These are phyloP conservation scores for Tortricodes alternella DNA, from an alignment of 2,888 invertebrate species.

Conservation along the genomic window DNA sequence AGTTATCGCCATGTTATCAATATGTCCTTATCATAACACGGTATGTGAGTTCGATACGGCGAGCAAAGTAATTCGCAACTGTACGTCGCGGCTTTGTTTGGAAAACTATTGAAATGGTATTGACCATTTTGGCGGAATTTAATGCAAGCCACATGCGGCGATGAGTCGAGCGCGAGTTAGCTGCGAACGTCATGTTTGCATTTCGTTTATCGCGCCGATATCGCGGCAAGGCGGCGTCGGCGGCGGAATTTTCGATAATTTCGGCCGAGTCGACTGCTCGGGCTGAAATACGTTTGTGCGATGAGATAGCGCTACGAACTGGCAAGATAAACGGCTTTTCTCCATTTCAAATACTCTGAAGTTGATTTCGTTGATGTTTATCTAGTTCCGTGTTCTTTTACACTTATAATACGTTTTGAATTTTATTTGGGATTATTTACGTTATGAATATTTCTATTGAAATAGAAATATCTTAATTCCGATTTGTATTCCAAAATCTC, in stretches of 20 bases:
- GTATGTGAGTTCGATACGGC: constrained; percentile 9
- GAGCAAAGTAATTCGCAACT: constrained; percentile 13
- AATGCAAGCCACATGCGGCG: constrained; percentile 22
- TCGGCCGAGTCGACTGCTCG: constrained; percentile 44
- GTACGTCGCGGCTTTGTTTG: constrained; percentile 16
- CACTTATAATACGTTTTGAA: constrained; percentile 2
- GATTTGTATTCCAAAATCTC: too few species aligned
- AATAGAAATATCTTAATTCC: too few species aligned
- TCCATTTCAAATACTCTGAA: constrained; percentile 26
- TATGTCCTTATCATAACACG: constrained; percentile 11
- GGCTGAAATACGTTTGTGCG: constrained; percentile 39
- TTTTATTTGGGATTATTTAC: background rate
- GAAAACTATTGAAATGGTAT: constrained; percentile 23
- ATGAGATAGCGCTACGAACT: constrained; percentile 43
- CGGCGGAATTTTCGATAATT: constrained; percentile 63
- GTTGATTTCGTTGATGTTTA: constrained; percentile 28
- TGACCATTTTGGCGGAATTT: constrained; percentile 18
- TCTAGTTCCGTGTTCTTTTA: constrained; percentile 19
- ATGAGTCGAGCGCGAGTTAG: constrained; percentile 24
- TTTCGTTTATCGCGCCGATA: constrained; percentile 59
- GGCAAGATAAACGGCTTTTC: constrained; percentile 44
- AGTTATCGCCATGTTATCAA: constrained; percentile 16
- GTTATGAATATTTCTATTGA: too few species aligned
- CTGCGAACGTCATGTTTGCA: constrained; percentile 54
- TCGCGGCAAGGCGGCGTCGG: constrained; percentile 42